These are phyloP conservation scores for Characodon lateralis DNA, from an alignment of 2,797 vertebrate genomes.

Conservation along the genomic window DNA sequence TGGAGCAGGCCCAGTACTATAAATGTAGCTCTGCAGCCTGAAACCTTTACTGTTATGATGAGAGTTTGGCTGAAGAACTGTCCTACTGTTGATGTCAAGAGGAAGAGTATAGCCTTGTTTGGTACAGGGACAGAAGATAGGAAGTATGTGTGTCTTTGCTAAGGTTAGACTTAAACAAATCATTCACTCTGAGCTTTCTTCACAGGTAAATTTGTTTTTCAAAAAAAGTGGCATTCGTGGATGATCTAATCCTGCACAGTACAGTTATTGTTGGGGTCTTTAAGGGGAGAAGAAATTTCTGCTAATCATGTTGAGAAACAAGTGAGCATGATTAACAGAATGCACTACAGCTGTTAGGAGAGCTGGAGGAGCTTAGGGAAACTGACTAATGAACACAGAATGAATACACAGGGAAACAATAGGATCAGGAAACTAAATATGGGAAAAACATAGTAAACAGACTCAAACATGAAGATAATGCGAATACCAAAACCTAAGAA, in stretches of 20 bases:
- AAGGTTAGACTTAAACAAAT: not conserved
- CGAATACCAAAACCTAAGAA: too few species aligned
- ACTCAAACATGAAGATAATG: too few species aligned
- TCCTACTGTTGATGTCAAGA: constrained; percentile 31
- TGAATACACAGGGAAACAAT: not conserved
- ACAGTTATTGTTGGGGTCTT: not conserved
- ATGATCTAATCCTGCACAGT: not conserved
- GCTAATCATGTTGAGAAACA: not conserved
- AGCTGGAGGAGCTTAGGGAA: not conserved
- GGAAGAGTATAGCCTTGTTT: not conserved
- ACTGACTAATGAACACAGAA: not conserved
- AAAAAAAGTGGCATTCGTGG: not conserved
- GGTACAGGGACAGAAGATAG: not conserved
- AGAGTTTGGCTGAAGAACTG: constrained; percentile 46
- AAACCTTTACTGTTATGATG: constrained; percentile 49
- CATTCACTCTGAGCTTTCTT: not conserved
- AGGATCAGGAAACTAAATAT: too few species aligned
- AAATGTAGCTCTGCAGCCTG: constrained; percentile 53
- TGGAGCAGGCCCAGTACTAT: constrained; percentile 65
- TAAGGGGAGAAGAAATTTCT: not conserved
- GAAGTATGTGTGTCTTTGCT: not conserved
- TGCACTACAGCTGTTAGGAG: not conserved
- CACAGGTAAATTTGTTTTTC: too few species aligned
- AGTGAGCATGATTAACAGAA: not conserved
- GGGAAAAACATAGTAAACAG: too few species aligned